Base-by-base conservation (phyloP, 2,797 vertebrate genomes). In the Microctenopoma stevenorrisi region DNA sequence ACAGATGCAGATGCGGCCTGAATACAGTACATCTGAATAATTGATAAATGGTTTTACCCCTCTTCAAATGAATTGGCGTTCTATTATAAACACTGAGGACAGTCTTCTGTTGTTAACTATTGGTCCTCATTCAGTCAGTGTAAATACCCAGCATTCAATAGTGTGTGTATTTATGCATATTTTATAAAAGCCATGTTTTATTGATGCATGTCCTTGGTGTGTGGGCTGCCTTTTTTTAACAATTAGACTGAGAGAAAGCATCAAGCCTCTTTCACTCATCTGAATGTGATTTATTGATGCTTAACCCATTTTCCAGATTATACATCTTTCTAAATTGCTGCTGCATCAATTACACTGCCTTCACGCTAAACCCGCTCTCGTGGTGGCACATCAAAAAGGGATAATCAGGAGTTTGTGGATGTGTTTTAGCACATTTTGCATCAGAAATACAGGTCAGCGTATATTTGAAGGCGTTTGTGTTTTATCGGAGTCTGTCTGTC, bases 181-280 rank as follows among this genome's bases (percentile, higher is more conserved):
- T 93, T 90, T 76, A 89, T 87, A 76, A 81, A 77, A 80, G 74
- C 61, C 79, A 88, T 94, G 86, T 77, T 91, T 94, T 90, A 93
- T 93, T 90, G 70, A 94, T 92, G 84, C 67, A 4, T 11, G 54
- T 57, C 56, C 80, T 71, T 60, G 74, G 84, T 87, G 86, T 91
- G 88, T 84, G 83, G 84, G 81, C 58, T 83, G 48, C 35, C 15
- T 51, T 72, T 74, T 42, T 43, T 25, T 75, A 78, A 88, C 82
- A 91, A 90, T 89, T 85, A 83, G 65, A 84, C 51, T 69, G 64
- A 26, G 64, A 75, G 79, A 81, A 82, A 82, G 69, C 74, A 74
- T 87, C 72, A 76, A 78, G 76, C 65, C 57, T 66, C 53, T 83
- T 74, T 81, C 69, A 51, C 72, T 89, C 87, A 88, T 86, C 70